Percentiles rank a stretch among this genome's conserved stretches.
These are phyloP conservation scores for Rhinatrema bivittatum DNA, from an alignment of 2,797 vertebrate genomes.

Conservation along the genomic window DNA sequence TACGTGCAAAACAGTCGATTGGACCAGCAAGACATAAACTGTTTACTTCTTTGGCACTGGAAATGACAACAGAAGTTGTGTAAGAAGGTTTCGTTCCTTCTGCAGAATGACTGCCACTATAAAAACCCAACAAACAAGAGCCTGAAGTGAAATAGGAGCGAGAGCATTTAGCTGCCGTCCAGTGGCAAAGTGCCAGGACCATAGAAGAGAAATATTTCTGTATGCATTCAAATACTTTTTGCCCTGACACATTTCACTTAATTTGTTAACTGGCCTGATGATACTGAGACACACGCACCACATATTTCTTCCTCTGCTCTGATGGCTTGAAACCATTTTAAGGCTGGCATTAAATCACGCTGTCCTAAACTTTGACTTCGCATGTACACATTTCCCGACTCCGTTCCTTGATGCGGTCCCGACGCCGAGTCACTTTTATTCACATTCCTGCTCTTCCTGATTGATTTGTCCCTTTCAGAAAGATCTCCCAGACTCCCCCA, in stretches of 20 bases:
- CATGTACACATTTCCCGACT: conserved; percentile 6
- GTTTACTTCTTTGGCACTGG: conserved; percentile 39
- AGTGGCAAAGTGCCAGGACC: conserved; percentile 53
- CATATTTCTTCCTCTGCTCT: conserved; percentile 50
- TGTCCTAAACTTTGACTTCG: conserved; percentile 23
- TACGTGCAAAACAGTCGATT: conserved; percentile 43
- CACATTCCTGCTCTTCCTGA: conserved; percentile 28
- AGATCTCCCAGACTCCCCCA: conserved; percentile 24
- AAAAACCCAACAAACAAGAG: conserved; percentile 40
- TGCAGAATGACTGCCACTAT: conserved; percentile 22
- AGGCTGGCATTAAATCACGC: conserved; percentile 36
- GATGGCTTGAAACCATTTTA: conserved; percentile 36
- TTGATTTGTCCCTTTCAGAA: conserved; percentile 28
- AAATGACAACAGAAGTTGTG: conserved; percentile 45
- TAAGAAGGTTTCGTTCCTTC: conserved; percentile 22
- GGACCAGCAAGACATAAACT: conserved; percentile 37
- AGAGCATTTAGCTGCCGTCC: conserved; percentile 57
- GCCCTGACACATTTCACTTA: conserved; percentile 53
- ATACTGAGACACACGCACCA: conserved; percentile 42
- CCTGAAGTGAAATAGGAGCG: too few relatives aligned
- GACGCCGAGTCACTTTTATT: conserved; percentile 23
- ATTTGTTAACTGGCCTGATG: conserved; percentile 63
- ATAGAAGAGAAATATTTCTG: conserved; percentile 67
- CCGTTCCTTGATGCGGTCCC: conserved; percentile 7
- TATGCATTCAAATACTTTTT: conserved; percentile 54